Evolutionary conservation across 2,888 invertebrate genomes (phyloP), one percentile per base, ranked within the genome.

Genomic region (Zhuqinia jingwanae): DNA sequence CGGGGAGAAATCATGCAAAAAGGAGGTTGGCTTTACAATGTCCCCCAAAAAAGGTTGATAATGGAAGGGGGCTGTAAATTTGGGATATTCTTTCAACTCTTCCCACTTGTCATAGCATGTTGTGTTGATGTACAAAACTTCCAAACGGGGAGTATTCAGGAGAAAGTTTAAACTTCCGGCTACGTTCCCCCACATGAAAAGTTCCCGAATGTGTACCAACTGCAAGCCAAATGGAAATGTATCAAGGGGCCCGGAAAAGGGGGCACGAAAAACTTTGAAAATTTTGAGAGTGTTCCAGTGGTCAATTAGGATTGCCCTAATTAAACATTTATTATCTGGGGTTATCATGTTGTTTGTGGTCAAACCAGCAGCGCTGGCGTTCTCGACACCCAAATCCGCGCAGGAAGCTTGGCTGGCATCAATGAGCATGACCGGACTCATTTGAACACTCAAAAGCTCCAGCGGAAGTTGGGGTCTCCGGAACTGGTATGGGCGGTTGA

Each of bases 261-360:
- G 75, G 10, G 75, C 30, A 0, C 75, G 75, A 30, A 76, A 76
- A 20, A 70, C 0, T 15, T 70, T 70, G 20, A 68, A 75, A 22
- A 50, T n/a, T 6, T 27, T 13, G 15, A 75, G 13, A 1, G 50
- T 75, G 0, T 10, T n/a, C 5, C 11, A 0, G 22, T 68, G 68
- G 11, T 68, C 68, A 10, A 17, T 2, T 8, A 68, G 22, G 45
- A 68, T 68, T 11, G 68, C 20, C 1, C 1, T 10, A 0, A 68
- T 10, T 11, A 68, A 20, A 45, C 45, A 42, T 6, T n/a, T 45
- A 13, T 42, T 20, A 68, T 17, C 3, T 17, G 27, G 65, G 2
- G 10, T n/a, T 36, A 20, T 10, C 13, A 11, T 20, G 13, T 20
- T 20, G 13, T 0, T n/a, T 36, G 36, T 36, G 36, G 3, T 36